Evolutionary conservation across 2,113 vertebrate species (phyloP).

Genomic region (Grallaria varia): DNA sequence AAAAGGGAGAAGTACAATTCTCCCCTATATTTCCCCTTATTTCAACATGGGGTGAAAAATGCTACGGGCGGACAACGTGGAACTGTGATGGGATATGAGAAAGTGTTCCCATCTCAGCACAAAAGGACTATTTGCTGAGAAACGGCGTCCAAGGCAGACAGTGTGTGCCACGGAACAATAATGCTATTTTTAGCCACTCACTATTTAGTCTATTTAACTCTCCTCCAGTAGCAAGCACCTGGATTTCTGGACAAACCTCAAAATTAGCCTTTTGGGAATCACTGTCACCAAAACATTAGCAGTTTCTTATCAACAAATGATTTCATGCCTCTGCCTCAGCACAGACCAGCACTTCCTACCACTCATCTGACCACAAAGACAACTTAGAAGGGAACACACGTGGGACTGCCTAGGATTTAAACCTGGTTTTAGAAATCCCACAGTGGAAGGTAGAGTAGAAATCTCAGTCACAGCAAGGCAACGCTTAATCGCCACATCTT

Average conservation of each 20-base stretch:
- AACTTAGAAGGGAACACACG: not conserved
- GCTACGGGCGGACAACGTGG: slow-evolving; percentile 10
- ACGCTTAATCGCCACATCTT: accelerated
- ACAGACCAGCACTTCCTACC: accelerated
- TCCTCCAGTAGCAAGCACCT: slow-evolving; percentile 12
- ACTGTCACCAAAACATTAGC: not conserved
- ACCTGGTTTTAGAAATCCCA: not conserved
- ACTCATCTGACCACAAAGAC: not conserved
- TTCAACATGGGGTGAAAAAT: not conserved
- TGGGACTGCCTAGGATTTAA: not conserved
- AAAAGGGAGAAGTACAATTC: not conserved
- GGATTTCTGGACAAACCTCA: slow-evolving; percentile 26
- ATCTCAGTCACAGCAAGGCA: not conserved
- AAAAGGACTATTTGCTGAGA: not conserved
- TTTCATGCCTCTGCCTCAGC: not conserved
- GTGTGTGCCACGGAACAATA: not conserved
- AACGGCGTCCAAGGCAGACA: not conserved
- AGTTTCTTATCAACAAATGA: not conserved
- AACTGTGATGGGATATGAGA: not conserved
- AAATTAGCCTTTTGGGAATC: not conserved
- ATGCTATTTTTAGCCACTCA: slow-evolving; percentile 1
- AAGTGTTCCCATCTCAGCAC: not conserved
- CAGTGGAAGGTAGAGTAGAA: accelerated
- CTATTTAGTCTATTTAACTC: not conserved
- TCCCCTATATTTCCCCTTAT: not conserved